Evolutionary conservation across 2,797 vertebrate species (phyloP).

Genomic region (Xiphorhynchus erythropygius): DNA sequence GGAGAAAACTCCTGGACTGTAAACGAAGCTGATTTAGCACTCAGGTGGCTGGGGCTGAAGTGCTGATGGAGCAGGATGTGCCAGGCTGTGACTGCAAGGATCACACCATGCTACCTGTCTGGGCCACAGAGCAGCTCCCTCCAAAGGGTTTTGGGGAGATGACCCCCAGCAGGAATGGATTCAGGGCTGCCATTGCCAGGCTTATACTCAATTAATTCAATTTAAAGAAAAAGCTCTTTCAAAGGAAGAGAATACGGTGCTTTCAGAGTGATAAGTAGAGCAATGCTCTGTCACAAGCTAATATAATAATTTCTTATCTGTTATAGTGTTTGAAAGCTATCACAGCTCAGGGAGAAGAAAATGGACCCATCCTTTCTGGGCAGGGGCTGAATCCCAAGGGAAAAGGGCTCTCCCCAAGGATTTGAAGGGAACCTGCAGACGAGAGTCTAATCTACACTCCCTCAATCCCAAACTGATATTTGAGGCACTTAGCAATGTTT

Average conservation of each 20-base stretch:
- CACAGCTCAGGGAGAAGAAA: neutral
- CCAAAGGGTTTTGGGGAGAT: neutral
- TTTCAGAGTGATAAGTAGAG: neutral
- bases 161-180: neutral
- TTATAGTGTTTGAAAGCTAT: neutral
- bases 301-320: neutral
- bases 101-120: fast-evolving
- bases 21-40: neutral
- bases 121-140: neutral
- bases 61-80: neutral
- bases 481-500: neutral
- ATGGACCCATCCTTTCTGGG: neutral
- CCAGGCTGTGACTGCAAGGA: neutral
- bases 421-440: neutral
- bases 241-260: neutral
- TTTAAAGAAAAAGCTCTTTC: neutral
- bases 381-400: neutral
- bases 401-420: neutral
- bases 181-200: neutral
- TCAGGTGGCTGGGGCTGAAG: neutral
- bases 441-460: neutral
- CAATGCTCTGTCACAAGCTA: neutral
- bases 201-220: neutral
- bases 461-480: neutral
- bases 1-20: neutral